Conservation (phyloP, 1,140 invertebrate species). For the Lordiphosa mommai region DNA sequence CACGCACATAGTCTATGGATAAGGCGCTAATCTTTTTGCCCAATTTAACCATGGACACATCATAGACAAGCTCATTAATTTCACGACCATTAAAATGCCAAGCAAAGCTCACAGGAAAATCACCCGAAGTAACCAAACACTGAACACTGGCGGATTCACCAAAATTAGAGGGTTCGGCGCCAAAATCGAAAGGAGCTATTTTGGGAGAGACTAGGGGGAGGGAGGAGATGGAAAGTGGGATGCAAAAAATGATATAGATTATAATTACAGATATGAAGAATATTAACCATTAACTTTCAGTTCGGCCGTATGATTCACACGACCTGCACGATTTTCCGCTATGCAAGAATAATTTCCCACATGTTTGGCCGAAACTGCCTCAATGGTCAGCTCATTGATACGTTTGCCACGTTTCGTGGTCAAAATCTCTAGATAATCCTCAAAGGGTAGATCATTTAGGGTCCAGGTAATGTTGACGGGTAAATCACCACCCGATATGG, state of each 20-base stretch:
- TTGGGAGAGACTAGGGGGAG: slow-evolving; percentile 84
- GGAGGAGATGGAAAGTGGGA: slow-evolving; percentile 19
- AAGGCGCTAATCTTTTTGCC: slow-evolving; percentile 82
- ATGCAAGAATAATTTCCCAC: slow-evolving; percentile 90
- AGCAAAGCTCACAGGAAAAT: slow-evolving; percentile 86
- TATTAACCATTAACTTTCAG: slow-evolving; percentile 87
- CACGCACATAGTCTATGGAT: slow-evolving; percentile 84
- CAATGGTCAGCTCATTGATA: slow-evolving; percentile 88
- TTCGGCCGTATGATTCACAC: slow-evolving; percentile 83
- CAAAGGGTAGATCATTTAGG: slow-evolving; percentile 81
- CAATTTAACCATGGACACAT: slow-evolving; percentile 69
- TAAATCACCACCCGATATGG: slow-evolving; percentile 85
- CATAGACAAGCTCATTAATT: slow-evolving; percentile 82
- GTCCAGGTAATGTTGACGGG: slow-evolving; percentile 84
- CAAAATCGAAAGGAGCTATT: slow-evolving; percentile 85
- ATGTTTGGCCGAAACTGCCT: slow-evolving; percentile 86
- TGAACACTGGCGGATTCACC: slow-evolving; percentile 86
- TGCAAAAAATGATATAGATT: slow-evolving; percentile 6
- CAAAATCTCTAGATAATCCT: slow-evolving; percentile 80
- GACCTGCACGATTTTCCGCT: slow-evolving; percentile 86
- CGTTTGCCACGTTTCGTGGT: slow-evolving; percentile 85
- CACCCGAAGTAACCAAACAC: slow-evolving; percentile 88
- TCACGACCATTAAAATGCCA: slow-evolving; percentile 81
- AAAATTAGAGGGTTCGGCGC: slow-evolving; percentile 84
- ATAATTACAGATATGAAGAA: neutral